These are phyloP conservation scores for Mionectes macconnelli DNA, from an alignment of 2,113 vertebrate genomes.

Conservation along the genomic window DNA sequence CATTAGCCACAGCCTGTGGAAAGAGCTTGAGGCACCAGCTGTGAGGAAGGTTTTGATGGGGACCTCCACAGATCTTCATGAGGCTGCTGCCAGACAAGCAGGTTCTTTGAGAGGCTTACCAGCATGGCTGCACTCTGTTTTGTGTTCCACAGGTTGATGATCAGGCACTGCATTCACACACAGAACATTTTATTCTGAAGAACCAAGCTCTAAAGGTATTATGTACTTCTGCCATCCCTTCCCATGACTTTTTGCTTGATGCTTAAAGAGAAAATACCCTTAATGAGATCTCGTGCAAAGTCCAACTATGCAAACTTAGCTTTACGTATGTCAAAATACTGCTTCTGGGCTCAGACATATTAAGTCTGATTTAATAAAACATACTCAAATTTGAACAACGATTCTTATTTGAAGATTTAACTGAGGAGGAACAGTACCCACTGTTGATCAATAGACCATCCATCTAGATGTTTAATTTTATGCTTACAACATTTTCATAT, in stretches of 20 bases:
- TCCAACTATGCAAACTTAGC: not conserved
- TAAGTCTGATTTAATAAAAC: not conserved
- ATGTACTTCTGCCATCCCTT: not conserved
- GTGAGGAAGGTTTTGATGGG: fast-evolving
- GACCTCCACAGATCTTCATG: not conserved
- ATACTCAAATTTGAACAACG: not conserved
- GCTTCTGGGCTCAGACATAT: not conserved
- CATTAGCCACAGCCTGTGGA: not conserved
- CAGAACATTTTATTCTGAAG: not conserved
- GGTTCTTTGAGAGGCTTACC: not conserved
- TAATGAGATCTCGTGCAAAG: not conserved
- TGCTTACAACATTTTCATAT: not conserved
- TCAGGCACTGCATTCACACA: not conserved
- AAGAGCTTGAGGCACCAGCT: not conserved
- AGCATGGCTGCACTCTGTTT: not conserved
- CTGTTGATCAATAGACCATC: not conserved
- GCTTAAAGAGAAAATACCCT: not conserved
- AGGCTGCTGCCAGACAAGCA: not conserved
- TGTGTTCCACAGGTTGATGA: not conserved
- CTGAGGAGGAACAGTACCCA: not conserved
- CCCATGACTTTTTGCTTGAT: not conserved
- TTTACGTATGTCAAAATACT: not conserved
- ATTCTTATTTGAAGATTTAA: not conserved
- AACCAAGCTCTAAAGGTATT: not conserved
- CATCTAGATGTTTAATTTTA: not conserved